Conservation (phyloP, 35 echinoderm and acorn worm genomes). For the Stichopus chloronotus region DNA sequence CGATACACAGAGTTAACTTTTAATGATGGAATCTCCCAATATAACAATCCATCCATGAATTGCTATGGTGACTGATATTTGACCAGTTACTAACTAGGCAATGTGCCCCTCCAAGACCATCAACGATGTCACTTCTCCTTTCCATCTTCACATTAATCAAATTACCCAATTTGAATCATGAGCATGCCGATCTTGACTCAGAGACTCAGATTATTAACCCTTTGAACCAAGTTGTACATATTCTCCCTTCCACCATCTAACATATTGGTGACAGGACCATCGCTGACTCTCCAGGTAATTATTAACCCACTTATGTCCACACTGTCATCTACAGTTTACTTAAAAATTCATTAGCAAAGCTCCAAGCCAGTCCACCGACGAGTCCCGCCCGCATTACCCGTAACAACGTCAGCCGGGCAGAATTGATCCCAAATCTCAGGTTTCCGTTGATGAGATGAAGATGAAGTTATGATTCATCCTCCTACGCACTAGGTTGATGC, state of each 20-base stretch:
- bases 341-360: constrained; percentile 33
- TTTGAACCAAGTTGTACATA: not conserved
- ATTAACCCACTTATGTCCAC: constrained; percentile 53
- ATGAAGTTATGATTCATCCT: constrained; percentile 46
- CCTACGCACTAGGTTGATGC: not conserved
- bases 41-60: no score
- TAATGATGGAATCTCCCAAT: no score
- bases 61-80: no score
- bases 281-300: constrained; percentile 12
- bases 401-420: not conserved
- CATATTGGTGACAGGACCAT: not conserved
- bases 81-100: not conserved
- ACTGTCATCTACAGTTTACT: constrained; percentile 35
- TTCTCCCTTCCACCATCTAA: not conserved
- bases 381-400: not conserved
- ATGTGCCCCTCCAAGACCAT: not conserved
- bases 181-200: not conserved
- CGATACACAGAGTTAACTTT: no score
- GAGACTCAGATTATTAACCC: no score
- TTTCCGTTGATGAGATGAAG: not conserved
- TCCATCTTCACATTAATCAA: not conserved
- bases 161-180: not conserved
- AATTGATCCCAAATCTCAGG: constrained; percentile 33
- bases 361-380: not conserved
- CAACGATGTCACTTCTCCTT: not conserved